phyloP scores from a whole-genome alignment of 2,888 invertebrate species.

The Synergus laeviventris region DNA sequence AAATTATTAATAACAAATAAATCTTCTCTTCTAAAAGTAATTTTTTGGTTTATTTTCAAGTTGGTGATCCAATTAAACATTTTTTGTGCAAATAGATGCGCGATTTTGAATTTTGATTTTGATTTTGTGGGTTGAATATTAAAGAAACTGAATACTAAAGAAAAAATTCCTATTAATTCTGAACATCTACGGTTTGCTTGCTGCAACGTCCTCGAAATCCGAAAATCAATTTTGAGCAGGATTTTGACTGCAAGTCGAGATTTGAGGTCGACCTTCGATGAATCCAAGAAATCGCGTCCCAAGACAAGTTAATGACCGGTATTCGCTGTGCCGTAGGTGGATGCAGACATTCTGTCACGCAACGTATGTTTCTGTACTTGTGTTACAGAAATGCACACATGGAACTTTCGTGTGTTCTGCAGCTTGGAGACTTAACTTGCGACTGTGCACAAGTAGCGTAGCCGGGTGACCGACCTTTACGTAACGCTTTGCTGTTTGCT shows the following conservation, averaged over 20 bases:
- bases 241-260: conserved; percentile 1
- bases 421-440: conserved; percentile 54
- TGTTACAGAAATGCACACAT: conserved; percentile 43
- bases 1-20: too few species aligned
- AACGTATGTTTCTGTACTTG: conserved; percentile 32
- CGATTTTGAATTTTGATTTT: too few species aligned
- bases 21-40: too few species aligned
- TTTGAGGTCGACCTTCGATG: conserved; percentile 51
- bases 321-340: conserved; percentile 43
- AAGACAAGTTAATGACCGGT: conserved; percentile 51
- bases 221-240: too few species aligned
- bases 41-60: too few species aligned
- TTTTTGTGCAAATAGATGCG: too few species aligned
- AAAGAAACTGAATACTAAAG: too few species aligned
- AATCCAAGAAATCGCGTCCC: conserved; percentile 49
- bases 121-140: too few species aligned
- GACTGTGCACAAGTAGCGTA: conserved; percentile 58
- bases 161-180: too few species aligned
- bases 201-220: too few species aligned
- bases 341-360: conserved; percentile 33
- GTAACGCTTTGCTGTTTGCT: conserved; percentile 71
- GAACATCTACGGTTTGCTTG: too few species aligned
- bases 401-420: conserved; percentile 47
- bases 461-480: conserved; percentile 76
- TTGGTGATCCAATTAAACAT: too few species aligned